Evolutionary conservation across 64 coral and sea anemone genomes (phyloP), one percentile per base, ranked within the genome.

Genomic region (Pocillopora verrucosa): DNA sequence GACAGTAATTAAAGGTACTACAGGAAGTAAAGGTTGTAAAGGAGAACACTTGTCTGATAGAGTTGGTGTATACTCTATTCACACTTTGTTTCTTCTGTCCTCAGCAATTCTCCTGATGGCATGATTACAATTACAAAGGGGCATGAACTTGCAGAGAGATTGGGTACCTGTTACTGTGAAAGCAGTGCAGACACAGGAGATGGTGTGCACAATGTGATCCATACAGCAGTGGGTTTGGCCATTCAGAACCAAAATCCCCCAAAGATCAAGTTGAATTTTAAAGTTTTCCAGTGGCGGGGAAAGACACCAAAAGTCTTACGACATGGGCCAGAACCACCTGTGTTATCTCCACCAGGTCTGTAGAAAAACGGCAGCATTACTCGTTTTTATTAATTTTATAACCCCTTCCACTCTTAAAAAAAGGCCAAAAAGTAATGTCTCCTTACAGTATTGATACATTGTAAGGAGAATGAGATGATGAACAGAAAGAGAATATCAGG

Each of bases 121-220:
- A 51, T 85, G 38, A 85, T 85, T 57, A 85, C 63, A n/a, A 45
- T 76, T 59, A 62, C 90, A 59, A 92, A 92, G 70, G 75, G 90
- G 9, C 60, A 16, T 25, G 90, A 92, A 69, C 64, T 92, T 34
- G 90, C 90, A 11, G 80, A 77, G 15, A 65, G 90, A 68, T 76
- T 92, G 3, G 65, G 74, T 2, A 87, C 83, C 7, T 34, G 61
- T 72, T 92, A 92, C 68, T 80, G 82, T 59, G 90, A 92, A 63
- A 87, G 70, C 25, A 92, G 90, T 38, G 75, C 58, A 17, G 61
- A 60, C 13, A 92, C 90, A 11, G 82, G 83, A 58, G 82, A 92
- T 72, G 90, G 83, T 4, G 63, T 92, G 7, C 59, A 74, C 14
- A 61, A 65, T n/a, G 75, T 86, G 0, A 87, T 92, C 16, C 22